Evolutionary conservation across 2,888 invertebrate species (phyloP), one percentile per base, ranked within the genome.

Genomic region (Diarsia brunnea): DNA sequence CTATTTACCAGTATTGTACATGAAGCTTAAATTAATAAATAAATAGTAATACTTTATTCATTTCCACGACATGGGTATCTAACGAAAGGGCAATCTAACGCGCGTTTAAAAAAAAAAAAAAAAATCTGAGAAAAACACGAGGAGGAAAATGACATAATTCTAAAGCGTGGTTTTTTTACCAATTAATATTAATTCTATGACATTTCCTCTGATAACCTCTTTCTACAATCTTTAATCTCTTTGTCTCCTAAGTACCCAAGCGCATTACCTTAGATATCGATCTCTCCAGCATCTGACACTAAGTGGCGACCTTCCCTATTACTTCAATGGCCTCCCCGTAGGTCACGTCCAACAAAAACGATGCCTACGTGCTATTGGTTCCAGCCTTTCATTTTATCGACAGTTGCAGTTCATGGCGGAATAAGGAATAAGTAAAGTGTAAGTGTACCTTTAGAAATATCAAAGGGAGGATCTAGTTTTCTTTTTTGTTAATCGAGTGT

Each of bases 341-440:
- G 77, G 64, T 79, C 77, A 78, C 77, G 77, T 78, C 24, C 64
- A 58, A 78, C 77, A 79, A 78, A 78, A 78, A 78, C 80, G 80
- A 38, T 49, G 55, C 21, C 66, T 79, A 81, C 79, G 81, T 81
- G 79, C 74, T 51, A 63, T 63, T 81, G 67, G 51, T 81, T 49
- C 27, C 38, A 51, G 45, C 19, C 65, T 65, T 47, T 61, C 45
- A 66, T 81, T 61, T 67, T 79, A 82, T 84, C 79, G 73, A 72
- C 63, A 77, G 73, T 77, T 77, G 79, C 82, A 74, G 49, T 77
- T 77, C 63, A 79, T 79, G 24, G 70, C 27, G 19, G 24, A n/a
- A 45, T 71, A 79, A 71, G 14, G 24, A 16, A 58, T 21, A 55
- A 63, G 12, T 19, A 38, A 19, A 21, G n/a, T 65, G 5, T 43